Conservation (phyloP, 2,797 vertebrate genomes). For the Alcedo quadribrachys region DNA sequence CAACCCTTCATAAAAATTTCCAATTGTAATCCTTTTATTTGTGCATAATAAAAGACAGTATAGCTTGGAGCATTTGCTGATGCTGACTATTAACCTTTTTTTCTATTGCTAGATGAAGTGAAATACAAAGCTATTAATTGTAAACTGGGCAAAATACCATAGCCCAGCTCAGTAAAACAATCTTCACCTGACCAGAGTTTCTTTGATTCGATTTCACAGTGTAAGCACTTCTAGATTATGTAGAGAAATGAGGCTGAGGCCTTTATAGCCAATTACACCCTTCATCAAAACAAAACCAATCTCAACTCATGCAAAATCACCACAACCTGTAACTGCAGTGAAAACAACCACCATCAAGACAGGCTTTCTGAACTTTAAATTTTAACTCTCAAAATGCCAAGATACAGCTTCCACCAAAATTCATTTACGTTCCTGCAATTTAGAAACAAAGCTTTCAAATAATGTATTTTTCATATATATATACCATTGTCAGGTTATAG, state of each 20-base stretch:
- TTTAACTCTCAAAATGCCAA: background rate
- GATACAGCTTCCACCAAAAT: background rate
- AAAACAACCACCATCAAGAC: background rate
- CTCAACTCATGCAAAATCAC: background rate
- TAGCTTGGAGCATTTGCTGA: background rate
- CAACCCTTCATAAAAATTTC: background rate
- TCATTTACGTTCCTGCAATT: background rate
- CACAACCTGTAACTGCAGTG: background rate
- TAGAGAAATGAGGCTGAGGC: background rate
- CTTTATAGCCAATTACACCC: background rate
- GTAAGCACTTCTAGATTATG: slow-evolving; percentile 33
- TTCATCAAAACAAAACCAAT: background rate
- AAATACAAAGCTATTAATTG: background rate
- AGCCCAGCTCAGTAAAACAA: background rate
- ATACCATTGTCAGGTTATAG: background rate
- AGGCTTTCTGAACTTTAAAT: background rate
- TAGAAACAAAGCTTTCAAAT: background rate
- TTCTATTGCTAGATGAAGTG: background rate
- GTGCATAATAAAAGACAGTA: background rate
- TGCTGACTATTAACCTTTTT: background rate
- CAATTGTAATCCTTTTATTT: background rate
- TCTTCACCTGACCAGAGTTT: background rate
- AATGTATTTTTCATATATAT: background rate
- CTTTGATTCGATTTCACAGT: background rate
- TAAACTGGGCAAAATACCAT: background rate